Conservation (phyloP, 2,113 vertebrate genomes). For the Hipposideros armiger region DNA sequence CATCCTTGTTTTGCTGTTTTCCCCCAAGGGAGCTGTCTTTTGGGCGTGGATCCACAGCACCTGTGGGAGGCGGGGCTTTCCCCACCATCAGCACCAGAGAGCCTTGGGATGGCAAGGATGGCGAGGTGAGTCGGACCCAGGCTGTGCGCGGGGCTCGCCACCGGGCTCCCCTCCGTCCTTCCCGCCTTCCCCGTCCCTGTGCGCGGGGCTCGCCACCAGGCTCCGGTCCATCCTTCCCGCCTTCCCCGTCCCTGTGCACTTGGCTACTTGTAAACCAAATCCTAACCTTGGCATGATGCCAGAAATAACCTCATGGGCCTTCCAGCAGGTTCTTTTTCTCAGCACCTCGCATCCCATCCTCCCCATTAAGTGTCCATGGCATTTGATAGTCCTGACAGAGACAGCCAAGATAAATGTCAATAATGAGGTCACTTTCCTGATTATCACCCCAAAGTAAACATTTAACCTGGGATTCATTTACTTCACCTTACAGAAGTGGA, state of each 20-base stretch:
- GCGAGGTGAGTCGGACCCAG: conserved; percentile 90
- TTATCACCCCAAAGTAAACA: rapidly evolving
- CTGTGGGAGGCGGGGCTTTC: conserved; percentile 92
- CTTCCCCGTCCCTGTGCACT: not conserved
- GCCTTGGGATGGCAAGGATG: conserved; percentile 97
- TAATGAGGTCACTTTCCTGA: not conserved
- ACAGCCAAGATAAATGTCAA: too few relatives aligned
- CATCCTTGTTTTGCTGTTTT: not conserved
- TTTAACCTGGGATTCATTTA: not conserved
- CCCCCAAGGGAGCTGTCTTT: conserved; percentile 94
- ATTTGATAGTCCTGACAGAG: not conserved
- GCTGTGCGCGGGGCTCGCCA: rapidly evolving
- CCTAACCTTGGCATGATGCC: rapidly evolving
- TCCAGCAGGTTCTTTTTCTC: too few relatives aligned
- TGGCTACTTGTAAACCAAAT: not conserved
- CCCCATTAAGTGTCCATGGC: rapidly evolving
- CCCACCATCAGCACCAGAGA: conserved; percentile 92
- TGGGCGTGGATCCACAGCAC: conserved; percentile 96
- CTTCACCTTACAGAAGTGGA: not conserved
- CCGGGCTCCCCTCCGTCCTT: rapidly evolving
- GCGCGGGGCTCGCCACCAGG: rapidly evolving
- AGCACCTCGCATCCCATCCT: not conserved
- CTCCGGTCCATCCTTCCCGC: rapidly evolving
- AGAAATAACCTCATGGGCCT: not conserved
- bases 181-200: rapidly evolving